phyloP scores from a whole-genome alignment of 2,888 invertebrate species.

The Fragum whitleyi region DNA sequence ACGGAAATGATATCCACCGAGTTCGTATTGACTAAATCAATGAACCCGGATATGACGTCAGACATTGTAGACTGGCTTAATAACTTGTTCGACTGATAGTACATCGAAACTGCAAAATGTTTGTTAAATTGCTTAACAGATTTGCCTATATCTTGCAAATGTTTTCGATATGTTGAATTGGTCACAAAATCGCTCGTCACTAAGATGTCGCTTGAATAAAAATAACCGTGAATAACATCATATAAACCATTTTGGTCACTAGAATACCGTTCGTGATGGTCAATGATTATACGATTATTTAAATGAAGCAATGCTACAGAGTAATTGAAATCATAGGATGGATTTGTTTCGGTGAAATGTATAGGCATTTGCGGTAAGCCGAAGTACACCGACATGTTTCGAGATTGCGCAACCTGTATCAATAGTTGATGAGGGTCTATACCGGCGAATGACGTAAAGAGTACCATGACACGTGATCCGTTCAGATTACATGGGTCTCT shows the following conservation, averaged over 20 bases:
- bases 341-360: background rate
- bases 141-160: background rate
- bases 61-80: conserved; percentile 62
- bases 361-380: conserved; percentile 69
- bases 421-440: conserved; percentile 75
- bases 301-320: conserved; percentile 70
- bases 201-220: conserved; percentile 28
- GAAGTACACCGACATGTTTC: conserved; percentile 75
- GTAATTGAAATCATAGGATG: conserved; percentile 1
- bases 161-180: background rate
- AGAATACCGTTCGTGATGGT: conserved; percentile 70
- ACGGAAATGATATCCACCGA: conserved; percentile 74
- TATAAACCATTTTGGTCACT: conserved; percentile 18
- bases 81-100: conserved; percentile 58
- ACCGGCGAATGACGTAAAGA: conserved; percentile 76
- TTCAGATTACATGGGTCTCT: conserved; percentile 64
- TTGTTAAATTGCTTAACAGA: conserved; percentile 12
- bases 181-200: background rate
- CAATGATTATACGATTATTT: conserved; percentile 63
- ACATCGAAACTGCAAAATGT: conserved; percentile 20
- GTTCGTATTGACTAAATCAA: conserved; percentile 48
- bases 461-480: conserved; percentile 70
- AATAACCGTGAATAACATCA: conserved; percentile 48
- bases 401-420: conserved; percentile 65
- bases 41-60: conserved; percentile 70